Conservation (phyloP, 2,113 vertebrate species). For the Apaloderma vittatum region DNA sequence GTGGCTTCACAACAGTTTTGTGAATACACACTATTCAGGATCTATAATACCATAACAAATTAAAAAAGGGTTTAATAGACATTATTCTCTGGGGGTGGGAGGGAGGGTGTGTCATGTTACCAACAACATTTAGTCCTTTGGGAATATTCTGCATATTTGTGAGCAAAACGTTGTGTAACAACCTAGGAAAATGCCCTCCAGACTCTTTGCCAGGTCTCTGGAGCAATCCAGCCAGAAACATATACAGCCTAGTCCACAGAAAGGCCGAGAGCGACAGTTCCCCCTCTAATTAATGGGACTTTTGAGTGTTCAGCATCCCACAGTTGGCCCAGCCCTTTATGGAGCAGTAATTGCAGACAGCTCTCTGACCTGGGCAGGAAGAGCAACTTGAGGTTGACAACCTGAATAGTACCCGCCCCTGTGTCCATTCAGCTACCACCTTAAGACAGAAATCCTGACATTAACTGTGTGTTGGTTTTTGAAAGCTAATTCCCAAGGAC, state of each 20-base stretch:
- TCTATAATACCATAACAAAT: conserved; percentile 42
- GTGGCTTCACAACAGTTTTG: neutral
- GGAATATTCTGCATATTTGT: conserved; percentile 36
- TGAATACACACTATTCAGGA: neutral
- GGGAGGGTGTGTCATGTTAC: conserved; percentile 12
- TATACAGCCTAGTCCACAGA: conserved; percentile 25
- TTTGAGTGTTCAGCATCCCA: neutral
- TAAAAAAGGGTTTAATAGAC: conserved; percentile 32
- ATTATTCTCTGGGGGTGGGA: conserved; percentile 6
- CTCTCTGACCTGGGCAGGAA: neutral
- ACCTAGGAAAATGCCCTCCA: conserved; percentile 63
- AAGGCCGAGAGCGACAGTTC: neutral
- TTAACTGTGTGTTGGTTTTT: neutral
- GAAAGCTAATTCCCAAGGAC: neutral
- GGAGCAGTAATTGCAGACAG: neutral
- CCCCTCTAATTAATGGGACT: conserved; percentile 20
- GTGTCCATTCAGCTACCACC: neutral
- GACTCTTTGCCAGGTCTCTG: conserved; percentile 25
- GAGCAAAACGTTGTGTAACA: conserved; percentile 38
- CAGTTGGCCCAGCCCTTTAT: neutral
- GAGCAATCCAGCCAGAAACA: conserved; percentile 36
- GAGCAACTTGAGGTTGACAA: neutral
- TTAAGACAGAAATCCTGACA: neutral
- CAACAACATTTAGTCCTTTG: conserved; percentile 14
- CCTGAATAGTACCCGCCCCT: neutral